Evolutionary conservation across 2,888 invertebrate species (phyloP).

Genomic region (Antheraea yamamai): DNA sequence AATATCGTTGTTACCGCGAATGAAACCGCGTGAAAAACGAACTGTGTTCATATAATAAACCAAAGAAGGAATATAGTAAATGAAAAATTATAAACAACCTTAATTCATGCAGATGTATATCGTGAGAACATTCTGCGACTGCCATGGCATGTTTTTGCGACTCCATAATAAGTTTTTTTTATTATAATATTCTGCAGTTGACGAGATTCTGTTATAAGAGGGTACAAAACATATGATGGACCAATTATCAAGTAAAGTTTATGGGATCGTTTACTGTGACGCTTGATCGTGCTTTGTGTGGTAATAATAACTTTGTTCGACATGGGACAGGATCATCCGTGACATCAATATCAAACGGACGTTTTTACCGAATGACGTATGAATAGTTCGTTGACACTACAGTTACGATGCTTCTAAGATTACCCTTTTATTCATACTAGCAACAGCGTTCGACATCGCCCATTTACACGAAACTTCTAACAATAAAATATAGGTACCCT

Average conservation of each 20-base stretch:
- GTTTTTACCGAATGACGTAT: slow-evolving; percentile 40
- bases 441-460: too few relatives aligned
- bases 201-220: background rate
- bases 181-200: background rate
- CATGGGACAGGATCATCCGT: slow-evolving; percentile 42
- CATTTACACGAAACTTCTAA: too few relatives aligned
- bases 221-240: background rate
- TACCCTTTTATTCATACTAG: background rate
- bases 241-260: slow-evolving; percentile 1
- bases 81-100: background rate
- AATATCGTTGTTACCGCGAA: too few relatives aligned
- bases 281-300: slow-evolving; percentile 5
- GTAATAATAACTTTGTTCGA: slow-evolving; percentile 28
- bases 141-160: background rate
- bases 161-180: background rate
- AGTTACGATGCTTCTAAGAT: slow-evolving; percentile 22
- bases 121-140: background rate
- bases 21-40: too few relatives aligned
- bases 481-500: too few relatives aligned
- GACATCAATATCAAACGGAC: slow-evolving; percentile 50
- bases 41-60: background rate
- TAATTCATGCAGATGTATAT: background rate
- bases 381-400: slow-evolving; percentile 30
- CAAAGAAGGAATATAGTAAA: background rate
- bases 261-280: background rate